A percentile compares a stretch with the other conserved stretches of the same genome.
Conservation (phyloP, 2,888 invertebrate species). For the Tetanocera ferruginea region DNA sequence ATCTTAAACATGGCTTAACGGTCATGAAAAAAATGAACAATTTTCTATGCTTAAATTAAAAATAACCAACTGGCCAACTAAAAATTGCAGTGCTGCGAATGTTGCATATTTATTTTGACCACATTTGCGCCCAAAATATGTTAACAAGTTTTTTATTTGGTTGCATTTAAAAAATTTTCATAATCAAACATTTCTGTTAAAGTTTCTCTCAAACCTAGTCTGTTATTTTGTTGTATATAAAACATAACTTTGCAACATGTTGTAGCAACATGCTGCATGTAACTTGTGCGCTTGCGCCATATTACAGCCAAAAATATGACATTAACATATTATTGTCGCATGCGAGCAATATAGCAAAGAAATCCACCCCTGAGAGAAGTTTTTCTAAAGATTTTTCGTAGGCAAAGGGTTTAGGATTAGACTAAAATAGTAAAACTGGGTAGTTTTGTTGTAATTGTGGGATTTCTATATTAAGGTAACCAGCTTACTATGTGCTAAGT, state of each 20-base stretch:
- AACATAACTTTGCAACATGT: not conserved
- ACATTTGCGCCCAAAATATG: too few species aligned
- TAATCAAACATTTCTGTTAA: not conserved
- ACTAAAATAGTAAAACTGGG: slow-evolving; percentile 10
- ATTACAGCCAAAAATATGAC: not conserved
- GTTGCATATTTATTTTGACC: too few species aligned
- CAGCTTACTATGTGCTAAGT: not conserved
- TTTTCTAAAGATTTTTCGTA: not conserved
- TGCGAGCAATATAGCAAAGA: slow-evolving; percentile 19
- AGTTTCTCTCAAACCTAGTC: not conserved
- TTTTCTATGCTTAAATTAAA: too few species aligned
- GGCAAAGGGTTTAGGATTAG: slow-evolving; percentile 19
- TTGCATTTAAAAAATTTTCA: not conserved
- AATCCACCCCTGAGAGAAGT: slow-evolving; percentile 27
- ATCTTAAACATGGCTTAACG: too few species aligned
- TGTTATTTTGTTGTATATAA: not conserved
- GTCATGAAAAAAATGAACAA: too few species aligned
- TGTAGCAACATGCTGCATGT: slow-evolving; percentile 22
- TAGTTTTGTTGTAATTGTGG: too few species aligned
- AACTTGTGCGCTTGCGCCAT: slow-evolving; percentile 24
- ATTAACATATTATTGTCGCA: slow-evolving; percentile 3
- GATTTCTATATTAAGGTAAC: not conserved
- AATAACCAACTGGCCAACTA: too few species aligned
- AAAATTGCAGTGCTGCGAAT: too few species aligned
- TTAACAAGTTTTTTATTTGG: too few species aligned